Conservation (phyloP, 2,113 vertebrate species). For the Brachypodius melanocephalos region DNA sequence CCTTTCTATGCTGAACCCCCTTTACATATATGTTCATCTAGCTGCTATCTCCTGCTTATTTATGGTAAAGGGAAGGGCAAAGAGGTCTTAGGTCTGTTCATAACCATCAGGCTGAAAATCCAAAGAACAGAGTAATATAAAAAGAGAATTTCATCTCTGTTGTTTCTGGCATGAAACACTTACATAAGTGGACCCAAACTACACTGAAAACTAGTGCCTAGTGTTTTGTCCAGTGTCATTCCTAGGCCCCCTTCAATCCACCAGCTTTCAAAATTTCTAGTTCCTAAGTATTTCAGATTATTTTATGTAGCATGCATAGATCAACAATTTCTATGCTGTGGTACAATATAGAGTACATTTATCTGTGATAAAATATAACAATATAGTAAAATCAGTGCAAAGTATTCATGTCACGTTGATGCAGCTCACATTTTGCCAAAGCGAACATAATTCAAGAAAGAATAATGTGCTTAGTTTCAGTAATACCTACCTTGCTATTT, state of each 20-base stretch:
- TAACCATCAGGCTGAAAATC: not conserved
- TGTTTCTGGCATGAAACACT: not conserved
- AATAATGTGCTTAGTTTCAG: not conserved
- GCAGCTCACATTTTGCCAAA: not conserved
- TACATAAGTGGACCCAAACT: not conserved
- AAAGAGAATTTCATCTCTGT: not conserved
- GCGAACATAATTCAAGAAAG: not conserved
- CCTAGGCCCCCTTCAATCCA: not conserved
- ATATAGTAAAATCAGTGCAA: not conserved
- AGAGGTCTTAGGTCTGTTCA: not conserved
- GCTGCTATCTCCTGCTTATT: not conserved
- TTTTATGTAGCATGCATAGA: not conserved
- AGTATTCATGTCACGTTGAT: not conserved
- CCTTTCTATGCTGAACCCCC: not conserved
- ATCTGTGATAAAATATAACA: not conserved
- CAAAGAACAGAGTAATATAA: not conserved
- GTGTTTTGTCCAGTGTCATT: not conserved
- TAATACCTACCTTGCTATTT: not conserved
- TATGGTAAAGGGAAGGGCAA: not conserved
- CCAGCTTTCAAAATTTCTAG: not conserved
- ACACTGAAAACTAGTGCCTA: not conserved
- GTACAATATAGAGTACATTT: not conserved
- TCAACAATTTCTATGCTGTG: not conserved
- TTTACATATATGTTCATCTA: not conserved
- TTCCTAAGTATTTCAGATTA: not conserved